Evolutionary conservation across 2,113 vertebrate species (phyloP).

Genomic region (Acanthochromis polyacanthus): DNA sequence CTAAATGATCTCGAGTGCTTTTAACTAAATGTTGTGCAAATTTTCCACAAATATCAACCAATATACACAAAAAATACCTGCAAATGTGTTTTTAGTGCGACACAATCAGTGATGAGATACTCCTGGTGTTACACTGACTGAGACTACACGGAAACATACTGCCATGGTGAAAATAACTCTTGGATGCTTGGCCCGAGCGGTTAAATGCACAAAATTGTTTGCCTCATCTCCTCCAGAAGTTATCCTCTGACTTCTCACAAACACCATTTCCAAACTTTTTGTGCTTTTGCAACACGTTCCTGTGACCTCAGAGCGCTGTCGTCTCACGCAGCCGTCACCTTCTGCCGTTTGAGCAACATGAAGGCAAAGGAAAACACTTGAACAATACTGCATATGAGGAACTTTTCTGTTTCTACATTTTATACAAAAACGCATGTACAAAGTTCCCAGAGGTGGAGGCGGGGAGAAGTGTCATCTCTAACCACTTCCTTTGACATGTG

Average conservation of each 20-base stretch:
- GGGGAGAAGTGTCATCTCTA: constrained; percentile 41
- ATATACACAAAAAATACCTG: background rate
- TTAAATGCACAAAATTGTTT: constrained; percentile 6
- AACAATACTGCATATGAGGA: background rate
- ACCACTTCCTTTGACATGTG: constrained; percentile 61
- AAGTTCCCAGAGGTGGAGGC: background rate
- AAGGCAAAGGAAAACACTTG: background rate
- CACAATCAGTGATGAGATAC: background rate
- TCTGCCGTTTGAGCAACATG: background rate
- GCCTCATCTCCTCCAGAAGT: too few relatives aligned
- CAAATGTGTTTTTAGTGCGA: background rate
- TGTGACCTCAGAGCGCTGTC: background rate
- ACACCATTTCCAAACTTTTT: too few relatives aligned
- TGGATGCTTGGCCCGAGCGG: background rate
- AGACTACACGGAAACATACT: background rate
- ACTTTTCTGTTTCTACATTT: background rate
- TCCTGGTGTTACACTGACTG: background rate
- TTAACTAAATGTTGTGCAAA: constrained; percentile 9
- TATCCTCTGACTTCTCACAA: too few relatives aligned
- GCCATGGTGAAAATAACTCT: constrained; percentile 1
- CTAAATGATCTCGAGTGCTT: constrained; percentile 30
- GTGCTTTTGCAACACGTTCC: too few relatives aligned
- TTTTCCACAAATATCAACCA: background rate
- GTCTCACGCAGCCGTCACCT: background rate
- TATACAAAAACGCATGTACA: background rate